Conservation (phyloP, 2,113 vertebrate species). For the Scomber scombrus region DNA sequence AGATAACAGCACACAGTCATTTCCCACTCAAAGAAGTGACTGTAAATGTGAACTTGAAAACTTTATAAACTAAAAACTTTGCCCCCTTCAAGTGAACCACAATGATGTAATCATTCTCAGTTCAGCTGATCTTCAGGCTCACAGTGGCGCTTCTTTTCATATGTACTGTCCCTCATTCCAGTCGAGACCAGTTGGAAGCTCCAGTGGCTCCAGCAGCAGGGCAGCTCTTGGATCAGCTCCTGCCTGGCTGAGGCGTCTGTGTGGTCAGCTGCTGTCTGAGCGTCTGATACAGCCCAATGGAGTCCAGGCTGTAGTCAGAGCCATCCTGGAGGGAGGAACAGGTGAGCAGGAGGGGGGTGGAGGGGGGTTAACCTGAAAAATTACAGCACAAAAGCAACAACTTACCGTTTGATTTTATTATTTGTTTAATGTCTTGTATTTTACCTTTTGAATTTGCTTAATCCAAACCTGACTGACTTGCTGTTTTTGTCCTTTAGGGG, state of each 20-base stretch:
- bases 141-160: too few relatives aligned
- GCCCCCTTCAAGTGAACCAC: too few relatives aligned
- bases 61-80: too few relatives aligned
- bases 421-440: neutral
- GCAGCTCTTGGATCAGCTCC: constrained; percentile 76
- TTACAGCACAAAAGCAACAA: too few relatives aligned
- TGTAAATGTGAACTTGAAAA: too few relatives aligned
- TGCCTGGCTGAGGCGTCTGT: constrained; percentile 90
- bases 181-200: constrained; percentile 25
- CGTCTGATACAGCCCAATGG: constrained; percentile 89
- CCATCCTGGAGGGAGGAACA: constrained; percentile 89
- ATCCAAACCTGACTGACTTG: neutral
- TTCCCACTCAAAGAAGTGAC: too few relatives aligned
- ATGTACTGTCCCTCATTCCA: constrained; percentile 36
- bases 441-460: neutral
- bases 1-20: too few relatives aligned
- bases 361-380: neutral
- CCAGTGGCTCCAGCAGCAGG: constrained; percentile 31
- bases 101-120: too few relatives aligned
- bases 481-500: constrained; percentile 74
- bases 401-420: neutral
- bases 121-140: too few relatives aligned
- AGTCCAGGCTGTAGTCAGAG: constrained; percentile 92
- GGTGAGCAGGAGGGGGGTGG: constrained; percentile 75
- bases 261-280: constrained; percentile 93